Conservation (phyloP, 2,797 vertebrate species). For the Rhynchotus rufescens region DNA sequence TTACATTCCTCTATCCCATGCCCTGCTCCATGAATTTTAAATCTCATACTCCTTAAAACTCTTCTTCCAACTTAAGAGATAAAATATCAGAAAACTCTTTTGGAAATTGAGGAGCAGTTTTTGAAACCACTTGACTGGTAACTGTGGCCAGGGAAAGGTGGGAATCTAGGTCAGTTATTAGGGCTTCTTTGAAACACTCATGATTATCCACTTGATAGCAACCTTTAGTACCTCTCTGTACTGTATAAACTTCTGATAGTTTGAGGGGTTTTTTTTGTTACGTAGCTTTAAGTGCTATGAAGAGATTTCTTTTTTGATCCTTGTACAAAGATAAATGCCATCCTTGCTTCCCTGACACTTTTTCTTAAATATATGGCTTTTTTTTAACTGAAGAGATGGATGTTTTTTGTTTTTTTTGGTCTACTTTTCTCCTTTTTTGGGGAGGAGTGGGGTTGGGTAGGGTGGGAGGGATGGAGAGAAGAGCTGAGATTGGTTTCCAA, state of each 20-base stretch:
- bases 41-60: not conserved
- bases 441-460: too few species aligned
- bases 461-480: too few species aligned
- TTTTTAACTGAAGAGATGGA: not conserved
- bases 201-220: slow-evolving; percentile 19
- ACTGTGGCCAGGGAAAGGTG: not conserved
- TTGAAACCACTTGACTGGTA: not conserved
- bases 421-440: not conserved
- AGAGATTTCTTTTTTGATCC: not conserved
- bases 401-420: not conserved
- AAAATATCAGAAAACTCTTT: not conserved
- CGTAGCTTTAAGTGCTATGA: not conserved
- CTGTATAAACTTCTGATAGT: not conserved
- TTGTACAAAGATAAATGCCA: not conserved
- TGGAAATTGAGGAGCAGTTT: not conserved
- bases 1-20: not conserved
- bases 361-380: not conserved
- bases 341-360: not conserved
- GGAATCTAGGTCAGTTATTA: not conserved
- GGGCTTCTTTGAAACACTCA: not conserved
- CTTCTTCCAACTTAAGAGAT: not conserved
- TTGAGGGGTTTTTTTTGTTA: not conserved
- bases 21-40: not conserved
- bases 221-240: not conserved
- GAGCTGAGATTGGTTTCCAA: not conserved